Evolutionary conservation across 30 jellyfish, hydroid and myxozoan species (phyloP).

Genomic region (Clytia hemisphaerica): DNA sequence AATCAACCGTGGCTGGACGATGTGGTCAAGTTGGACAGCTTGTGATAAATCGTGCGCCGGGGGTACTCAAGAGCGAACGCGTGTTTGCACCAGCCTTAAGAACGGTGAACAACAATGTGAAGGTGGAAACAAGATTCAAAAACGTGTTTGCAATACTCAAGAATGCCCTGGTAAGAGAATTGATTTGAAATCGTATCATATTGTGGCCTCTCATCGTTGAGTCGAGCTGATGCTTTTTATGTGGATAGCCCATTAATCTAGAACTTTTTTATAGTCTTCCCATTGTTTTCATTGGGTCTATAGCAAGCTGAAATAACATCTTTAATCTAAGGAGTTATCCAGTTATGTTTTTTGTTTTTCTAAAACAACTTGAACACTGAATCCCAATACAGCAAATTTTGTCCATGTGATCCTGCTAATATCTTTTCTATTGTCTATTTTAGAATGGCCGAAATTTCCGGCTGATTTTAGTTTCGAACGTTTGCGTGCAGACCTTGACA

Average conservation of each 20-base stretch:
- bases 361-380: too few relatives aligned
- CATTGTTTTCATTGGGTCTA: too few relatives aligned
- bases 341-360: too few relatives aligned
- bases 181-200: neutral
- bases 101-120: constrained; percentile 78
- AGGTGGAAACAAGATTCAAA: constrained; percentile 56
- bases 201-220: neutral
- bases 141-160: constrained; percentile 71
- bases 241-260: too few relatives aligned
- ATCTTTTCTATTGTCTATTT: neutral
- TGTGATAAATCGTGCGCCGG: constrained; percentile 96
- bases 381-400: neutral
- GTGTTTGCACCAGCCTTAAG: constrained; percentile 76
- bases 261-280: too few relatives aligned
- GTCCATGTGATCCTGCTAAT: neutral
- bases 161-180: constrained; percentile 74
- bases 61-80: constrained; percentile 74
- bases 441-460: constrained; percentile 95
- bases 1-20: constrained; percentile 80
- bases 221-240: too few relatives aligned
- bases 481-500: constrained; percentile 18
- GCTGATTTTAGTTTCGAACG: constrained; percentile 67
- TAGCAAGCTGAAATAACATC: too few relatives aligned
- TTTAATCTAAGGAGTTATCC: too few relatives aligned
- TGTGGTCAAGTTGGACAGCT: constrained; percentile 90